These are phyloP conservation scores for Deilephila porcellus DNA, from an alignment of 2,888 invertebrate species.

Conservation along the genomic window DNA sequence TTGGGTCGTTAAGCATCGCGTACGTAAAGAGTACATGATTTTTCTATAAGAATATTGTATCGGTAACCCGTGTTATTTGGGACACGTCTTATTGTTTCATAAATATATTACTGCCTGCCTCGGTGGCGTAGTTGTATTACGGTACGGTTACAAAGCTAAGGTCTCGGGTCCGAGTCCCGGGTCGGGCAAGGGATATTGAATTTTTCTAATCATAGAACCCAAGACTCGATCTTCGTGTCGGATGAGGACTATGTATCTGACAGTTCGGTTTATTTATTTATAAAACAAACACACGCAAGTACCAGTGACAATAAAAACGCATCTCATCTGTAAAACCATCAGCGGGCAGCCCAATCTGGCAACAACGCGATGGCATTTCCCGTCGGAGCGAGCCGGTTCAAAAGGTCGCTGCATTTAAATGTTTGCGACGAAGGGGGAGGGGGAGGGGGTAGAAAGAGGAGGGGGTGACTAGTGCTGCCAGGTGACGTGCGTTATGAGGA, in stretches of 20 bases:
- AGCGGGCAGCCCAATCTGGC: conserved; percentile 42
- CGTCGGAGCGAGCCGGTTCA: conserved; percentile 38
- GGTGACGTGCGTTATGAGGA: background rate
- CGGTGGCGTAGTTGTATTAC: no score
- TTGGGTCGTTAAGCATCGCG: background rate
- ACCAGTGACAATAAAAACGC: background rate
- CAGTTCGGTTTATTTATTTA: no score
- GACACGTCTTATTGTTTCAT: background rate
- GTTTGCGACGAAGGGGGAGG: conserved; percentile 40
- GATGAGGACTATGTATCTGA: no score
- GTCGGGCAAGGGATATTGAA: no score
- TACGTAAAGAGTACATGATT: background rate
- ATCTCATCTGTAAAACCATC: conserved; percentile 11
- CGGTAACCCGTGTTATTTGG: background rate
- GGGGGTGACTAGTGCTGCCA: conserved; percentile 28
- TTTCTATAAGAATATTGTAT: background rate
- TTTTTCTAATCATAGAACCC: no score
- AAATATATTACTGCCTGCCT: background rate
- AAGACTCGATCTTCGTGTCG: no score
- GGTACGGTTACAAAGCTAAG: no score
- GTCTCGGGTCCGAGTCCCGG: no score
- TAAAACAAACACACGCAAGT: background rate
- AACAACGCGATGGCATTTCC: conserved; percentile 47
- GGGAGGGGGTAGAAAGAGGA: conserved; percentile 25
- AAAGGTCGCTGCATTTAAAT: conserved; percentile 52